Evolutionary conservation across 1,140 invertebrate species (phyloP).

Genomic region (Arion vulgaris): DNA sequence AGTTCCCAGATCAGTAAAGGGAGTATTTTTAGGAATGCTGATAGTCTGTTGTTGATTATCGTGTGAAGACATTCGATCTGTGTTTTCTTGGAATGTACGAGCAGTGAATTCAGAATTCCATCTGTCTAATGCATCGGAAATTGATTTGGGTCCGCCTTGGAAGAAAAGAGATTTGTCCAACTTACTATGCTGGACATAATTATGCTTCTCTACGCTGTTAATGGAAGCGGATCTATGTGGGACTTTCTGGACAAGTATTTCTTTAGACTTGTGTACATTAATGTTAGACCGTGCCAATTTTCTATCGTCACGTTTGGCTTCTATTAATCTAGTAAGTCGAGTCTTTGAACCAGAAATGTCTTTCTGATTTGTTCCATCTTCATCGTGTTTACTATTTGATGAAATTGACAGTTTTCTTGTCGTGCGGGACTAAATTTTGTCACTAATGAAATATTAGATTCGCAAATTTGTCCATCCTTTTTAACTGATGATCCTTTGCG

Average conservation of each 20-base stretch:
- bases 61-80: neutral
- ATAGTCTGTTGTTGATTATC: neutral
- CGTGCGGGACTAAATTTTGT: neutral
- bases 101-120: neutral
- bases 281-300: neutral
- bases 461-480: neutral
- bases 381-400: neutral
- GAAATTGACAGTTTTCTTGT: neutral
- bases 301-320: neutral
- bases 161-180: neutral
- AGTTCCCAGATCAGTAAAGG: neutral
- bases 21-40: neutral
- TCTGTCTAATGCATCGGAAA: neutral
- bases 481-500: neutral
- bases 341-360: neutral
- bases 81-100: neutral
- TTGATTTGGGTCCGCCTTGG: neutral
- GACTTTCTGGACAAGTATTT: neutral
- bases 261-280: neutral
- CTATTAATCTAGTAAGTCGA: slow-evolving; percentile 4
- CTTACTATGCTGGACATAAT: neutral
- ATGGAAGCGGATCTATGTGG: neutral
- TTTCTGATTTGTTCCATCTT: neutral
- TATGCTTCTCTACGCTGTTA: neutral
- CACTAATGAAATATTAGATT: neutral